These are phyloP conservation scores for Danio albolineatus DNA, from an alignment of 2,797 vertebrate species.

Conservation along the genomic window DNA sequence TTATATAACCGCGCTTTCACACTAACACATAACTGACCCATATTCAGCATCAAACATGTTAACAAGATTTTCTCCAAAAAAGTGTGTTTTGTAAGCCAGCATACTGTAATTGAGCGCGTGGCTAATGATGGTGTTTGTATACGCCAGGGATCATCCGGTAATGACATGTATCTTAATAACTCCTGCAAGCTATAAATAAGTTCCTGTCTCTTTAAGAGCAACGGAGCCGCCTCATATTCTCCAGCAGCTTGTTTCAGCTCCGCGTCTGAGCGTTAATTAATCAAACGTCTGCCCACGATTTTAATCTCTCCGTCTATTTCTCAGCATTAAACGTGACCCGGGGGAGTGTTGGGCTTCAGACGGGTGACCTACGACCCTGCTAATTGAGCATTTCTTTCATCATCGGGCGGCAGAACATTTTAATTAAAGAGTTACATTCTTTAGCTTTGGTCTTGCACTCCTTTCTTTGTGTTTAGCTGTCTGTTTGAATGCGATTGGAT, in stretches of 20 bases:
- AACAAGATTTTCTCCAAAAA: no score
- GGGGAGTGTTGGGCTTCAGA: slow-evolving; percentile 1
- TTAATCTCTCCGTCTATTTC: slow-evolving; percentile 12
- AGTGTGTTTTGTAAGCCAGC: not conserved
- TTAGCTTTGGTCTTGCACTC: not conserved
- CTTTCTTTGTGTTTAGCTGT: not conserved
- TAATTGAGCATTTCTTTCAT: slow-evolving; percentile 41
- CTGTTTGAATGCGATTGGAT: slow-evolving; percentile 6
- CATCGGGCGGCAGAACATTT: slow-evolving; percentile 25
- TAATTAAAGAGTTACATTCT: slow-evolving; percentile 36
- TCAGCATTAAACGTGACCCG: slow-evolving; percentile 23
- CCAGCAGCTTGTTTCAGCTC: not conserved
- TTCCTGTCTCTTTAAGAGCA: slow-evolving; percentile 22
- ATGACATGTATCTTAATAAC: not conserved
- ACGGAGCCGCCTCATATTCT: not conserved
- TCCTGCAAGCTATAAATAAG: not conserved
- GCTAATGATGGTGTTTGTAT: not conserved
- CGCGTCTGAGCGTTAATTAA: slow-evolving; percentile 31
- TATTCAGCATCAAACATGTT: no score
- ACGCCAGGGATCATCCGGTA: not conserved
- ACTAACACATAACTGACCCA: no score
- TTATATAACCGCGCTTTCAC: no score
- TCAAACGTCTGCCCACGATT: slow-evolving; percentile 12
- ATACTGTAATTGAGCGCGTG: not conserved
- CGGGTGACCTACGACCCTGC: slow-evolving; percentile 1